phyloP scores from a whole-genome alignment of 2,888 invertebrate genomes.

The Napeogenes inachia region DNA sequence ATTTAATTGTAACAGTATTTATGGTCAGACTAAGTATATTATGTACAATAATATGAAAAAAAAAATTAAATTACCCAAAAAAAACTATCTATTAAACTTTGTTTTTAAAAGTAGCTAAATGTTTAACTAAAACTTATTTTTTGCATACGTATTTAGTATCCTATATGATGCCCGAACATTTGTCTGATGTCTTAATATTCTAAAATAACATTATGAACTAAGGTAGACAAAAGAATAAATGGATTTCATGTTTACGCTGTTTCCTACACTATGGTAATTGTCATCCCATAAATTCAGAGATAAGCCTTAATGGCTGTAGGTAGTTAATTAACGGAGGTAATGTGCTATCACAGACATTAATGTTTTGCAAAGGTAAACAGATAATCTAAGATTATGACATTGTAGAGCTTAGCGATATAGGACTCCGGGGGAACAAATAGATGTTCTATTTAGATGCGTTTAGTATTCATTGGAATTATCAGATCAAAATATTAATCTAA shows the following conservation, averaged over 20 bases:
- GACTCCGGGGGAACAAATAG: constrained; percentile 8
- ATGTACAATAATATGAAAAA: no score
- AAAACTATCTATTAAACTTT: no score
- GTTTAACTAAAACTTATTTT: no score
- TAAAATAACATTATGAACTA: no score
- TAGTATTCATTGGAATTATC: not conserved
- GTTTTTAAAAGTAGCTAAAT: no score
- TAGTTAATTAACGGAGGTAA: constrained; percentile 17
- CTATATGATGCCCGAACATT: no score
- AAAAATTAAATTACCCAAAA: no score
- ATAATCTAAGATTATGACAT: constrained; percentile 18
- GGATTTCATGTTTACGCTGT: not conserved
- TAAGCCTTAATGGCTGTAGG: constrained; percentile 11
- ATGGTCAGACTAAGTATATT: no score
- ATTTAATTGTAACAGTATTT: no score
- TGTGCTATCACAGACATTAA: constrained; percentile 15
- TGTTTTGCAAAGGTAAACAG: constrained; percentile 14
- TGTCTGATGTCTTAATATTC: no score
- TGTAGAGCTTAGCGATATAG: constrained; percentile 11
- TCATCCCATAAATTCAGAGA: constrained; percentile 11
- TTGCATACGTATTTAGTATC: no score
- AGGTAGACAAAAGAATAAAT: not conserved
- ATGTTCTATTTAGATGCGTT: not conserved
- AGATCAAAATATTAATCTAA: not conserved
- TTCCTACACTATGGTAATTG: constrained; percentile 8